Evolutionary conservation across 2,113 vertebrate species (phyloP).

Genomic region (Edolisoma coerulescens): DNA sequence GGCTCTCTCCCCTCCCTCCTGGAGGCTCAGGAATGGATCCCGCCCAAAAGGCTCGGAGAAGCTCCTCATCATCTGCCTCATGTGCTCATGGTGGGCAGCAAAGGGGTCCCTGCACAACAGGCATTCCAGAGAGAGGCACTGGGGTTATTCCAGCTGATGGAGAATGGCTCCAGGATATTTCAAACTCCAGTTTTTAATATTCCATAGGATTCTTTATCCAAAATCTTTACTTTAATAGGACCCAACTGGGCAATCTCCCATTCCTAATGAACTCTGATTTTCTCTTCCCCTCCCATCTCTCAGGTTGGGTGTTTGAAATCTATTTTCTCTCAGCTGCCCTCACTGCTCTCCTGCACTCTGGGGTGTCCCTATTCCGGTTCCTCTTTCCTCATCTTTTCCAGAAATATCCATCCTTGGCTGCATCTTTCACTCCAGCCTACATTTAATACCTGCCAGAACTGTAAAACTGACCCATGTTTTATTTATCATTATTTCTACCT

Average conservation of each 20-base stretch:
- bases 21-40: slow-evolving; percentile 70
- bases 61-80: slow-evolving; percentile 84
- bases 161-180: accelerated
- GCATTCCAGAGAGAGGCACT: background rate
- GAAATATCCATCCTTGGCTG: background rate
- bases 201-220: accelerated
- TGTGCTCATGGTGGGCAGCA: slow-evolving; percentile 79
- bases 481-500: background rate
- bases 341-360: background rate
- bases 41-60: slow-evolving; percentile 83
- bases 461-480: background rate
- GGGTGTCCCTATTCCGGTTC: background rate
- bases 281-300: background rate
- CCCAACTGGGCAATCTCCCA: background rate
- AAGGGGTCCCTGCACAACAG: slow-evolving; percentile 80
- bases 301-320: background rate
- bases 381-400: background rate
- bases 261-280: background rate
- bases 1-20: slow-evolving; percentile 61
- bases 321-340: background rate
- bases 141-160: background rate
- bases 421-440: background rate
- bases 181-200: accelerated
- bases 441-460: background rate
- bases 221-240: background rate